Evolutionary conservation across 1,140 invertebrate genomes (phyloP), one percentile per base, ranked within the genome.

Genomic region (Pygmarrhopalites habei): DNA sequence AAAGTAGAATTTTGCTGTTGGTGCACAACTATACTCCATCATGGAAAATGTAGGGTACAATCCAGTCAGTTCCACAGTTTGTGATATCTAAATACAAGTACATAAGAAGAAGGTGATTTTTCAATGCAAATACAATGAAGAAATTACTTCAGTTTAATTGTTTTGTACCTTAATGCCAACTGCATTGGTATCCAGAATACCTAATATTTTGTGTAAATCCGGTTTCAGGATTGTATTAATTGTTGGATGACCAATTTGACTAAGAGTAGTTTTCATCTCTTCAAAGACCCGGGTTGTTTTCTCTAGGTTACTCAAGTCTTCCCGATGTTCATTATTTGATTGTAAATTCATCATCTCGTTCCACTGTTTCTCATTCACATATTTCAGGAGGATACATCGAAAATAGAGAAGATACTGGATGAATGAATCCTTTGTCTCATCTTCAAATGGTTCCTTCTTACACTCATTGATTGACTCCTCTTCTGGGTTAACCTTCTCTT

Each of bases 11-110:
- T 70, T 72, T 2, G 69, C 72, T 28, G 72, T 74, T 3, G 74
- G 73, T 12, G 61, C 65, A 59, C 74, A 75, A 25, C 66, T 70
- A 62, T 75, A 74, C 46, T 75, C 74, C 43, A 75, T 29, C 62
- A 74, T 64, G 30, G 71, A 73, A 19, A 70, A 73, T n/a, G 56
- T 71, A 12, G 71, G 68, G 53, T 72, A 75, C 19, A 75, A 47
- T 5, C 66, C 72, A 7, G 61, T 43, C 1, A 70, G 25, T 56
- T 63, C 62, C 7, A 65, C 57, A 19, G 62, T 61, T 30, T 26
- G 19, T 0, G 61, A 60, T 12, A 69, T n/a, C n/a, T n/a, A n/a
- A n/a, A n/a, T n/a, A n/a, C n/a, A n/a, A n/a, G n/a, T n/a, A n/a
- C n/a, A n/a, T n/a, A n/a, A n/a, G n/a, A n/a, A n/a, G n/a, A n/a